Evolutionary conservation across 2,888 invertebrate genomes (phyloP).

Genomic region (Dyspetes luteomarginatus): DNA sequence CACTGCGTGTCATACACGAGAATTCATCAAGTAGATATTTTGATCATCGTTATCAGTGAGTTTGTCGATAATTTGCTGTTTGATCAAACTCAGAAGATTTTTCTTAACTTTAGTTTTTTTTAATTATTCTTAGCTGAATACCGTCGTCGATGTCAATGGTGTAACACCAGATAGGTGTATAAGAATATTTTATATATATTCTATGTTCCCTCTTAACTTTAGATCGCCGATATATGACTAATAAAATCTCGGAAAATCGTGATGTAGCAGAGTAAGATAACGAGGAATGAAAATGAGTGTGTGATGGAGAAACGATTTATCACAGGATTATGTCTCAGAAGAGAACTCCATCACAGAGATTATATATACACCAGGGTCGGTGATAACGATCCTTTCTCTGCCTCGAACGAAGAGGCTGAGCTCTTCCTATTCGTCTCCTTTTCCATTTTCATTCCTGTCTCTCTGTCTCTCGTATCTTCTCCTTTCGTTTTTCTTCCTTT

Average conservation of each 20-base stretch:
- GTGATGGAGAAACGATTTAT: slow-evolving; percentile 32
- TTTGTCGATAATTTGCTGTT: too few relatives aligned
- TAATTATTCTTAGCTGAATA: too few relatives aligned
- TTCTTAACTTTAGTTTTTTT: too few relatives aligned
- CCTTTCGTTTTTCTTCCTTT: slow-evolving; percentile 15
- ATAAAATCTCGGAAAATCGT: slow-evolving; percentile 19
- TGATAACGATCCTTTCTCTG: slow-evolving; percentile 37
- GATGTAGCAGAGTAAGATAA: slow-evolving; percentile 7
- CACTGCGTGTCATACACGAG: too few relatives aligned
- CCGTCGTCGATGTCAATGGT: too few relatives aligned
- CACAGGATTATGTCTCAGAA: slow-evolving; percentile 49
- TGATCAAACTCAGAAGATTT: too few relatives aligned
- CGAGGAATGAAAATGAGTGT: background rate
- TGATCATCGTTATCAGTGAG: too few relatives aligned
- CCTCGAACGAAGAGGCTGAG: slow-evolving; percentile 20
- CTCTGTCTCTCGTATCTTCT: background rate
- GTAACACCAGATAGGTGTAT: too few relatives aligned
- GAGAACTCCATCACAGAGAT: slow-evolving; percentile 38
- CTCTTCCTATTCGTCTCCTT: slow-evolving; percentile 11
- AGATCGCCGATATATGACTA: background rate
- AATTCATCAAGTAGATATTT: too few relatives aligned
- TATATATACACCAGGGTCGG: background rate
- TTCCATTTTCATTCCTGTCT: slow-evolving; percentile 1
- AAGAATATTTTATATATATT: too few relatives aligned
- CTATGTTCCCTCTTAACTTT: too few relatives aligned